These are phyloP conservation scores for Balaeniceps rex DNA, from an alignment of 2,113 vertebrate genomes.

Conservation along the genomic window DNA sequence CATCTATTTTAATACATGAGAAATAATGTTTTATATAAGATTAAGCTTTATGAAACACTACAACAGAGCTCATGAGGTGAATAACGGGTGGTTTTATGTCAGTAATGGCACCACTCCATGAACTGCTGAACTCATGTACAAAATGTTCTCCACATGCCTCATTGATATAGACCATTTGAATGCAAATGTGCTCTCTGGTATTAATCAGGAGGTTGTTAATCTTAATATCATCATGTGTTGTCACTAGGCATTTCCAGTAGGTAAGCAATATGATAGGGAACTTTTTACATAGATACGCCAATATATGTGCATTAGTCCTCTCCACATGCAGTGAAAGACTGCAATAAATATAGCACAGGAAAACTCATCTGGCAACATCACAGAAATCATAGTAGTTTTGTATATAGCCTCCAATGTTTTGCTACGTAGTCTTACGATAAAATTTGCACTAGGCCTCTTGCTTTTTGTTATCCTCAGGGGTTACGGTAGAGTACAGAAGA, in stretches of 20 bases:
- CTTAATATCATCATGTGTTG: background rate
- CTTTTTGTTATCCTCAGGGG: background rate
- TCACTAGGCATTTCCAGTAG: background rate
- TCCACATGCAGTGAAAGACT: background rate
- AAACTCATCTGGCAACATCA: background rate
- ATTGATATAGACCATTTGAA: constrained; percentile 27
- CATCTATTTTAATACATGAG: constrained; percentile 1
- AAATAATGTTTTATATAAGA: background rate
- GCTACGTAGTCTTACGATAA: background rate
- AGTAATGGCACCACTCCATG: background rate
- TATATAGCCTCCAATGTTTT: background rate
- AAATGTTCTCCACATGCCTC: constrained; percentile 42
- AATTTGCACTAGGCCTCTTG: background rate
- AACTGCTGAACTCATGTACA: constrained; percentile 39
- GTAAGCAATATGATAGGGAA: background rate
- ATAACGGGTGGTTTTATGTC: background rate
- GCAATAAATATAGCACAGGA: background rate
- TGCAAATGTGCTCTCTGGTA: constrained; percentile 15
- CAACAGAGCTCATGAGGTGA: background rate
- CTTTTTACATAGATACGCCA: background rate
- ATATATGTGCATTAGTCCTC: background rate
- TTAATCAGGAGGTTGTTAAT: constrained; percentile 47
- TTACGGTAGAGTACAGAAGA: background rate
- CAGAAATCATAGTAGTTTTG: background rate
- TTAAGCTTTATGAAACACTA: background rate